Base-by-base conservation (phyloP, 2,888 invertebrate species). In the Dasysyrphus albostriatus region DNA sequence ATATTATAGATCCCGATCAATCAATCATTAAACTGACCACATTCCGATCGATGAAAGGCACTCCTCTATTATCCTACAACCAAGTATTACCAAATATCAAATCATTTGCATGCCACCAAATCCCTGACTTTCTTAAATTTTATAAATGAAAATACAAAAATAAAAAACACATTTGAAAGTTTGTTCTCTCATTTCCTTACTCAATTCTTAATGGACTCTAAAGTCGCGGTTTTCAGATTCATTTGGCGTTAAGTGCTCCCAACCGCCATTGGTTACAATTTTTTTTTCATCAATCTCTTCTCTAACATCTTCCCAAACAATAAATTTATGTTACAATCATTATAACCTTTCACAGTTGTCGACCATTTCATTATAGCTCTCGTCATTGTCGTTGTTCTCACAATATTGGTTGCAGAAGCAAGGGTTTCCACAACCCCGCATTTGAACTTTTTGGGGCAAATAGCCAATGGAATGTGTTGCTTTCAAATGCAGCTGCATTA, bases 391-490 rank as follows among this genome's bases (percentile, higher is more conserved):
- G 19, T 24, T 61, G 14, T 7, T 47, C 7, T 51, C 16, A 39
- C 49, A 24, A 42, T 63, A 19, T n/a, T 39, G 8, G 12, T 47
- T 47, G 16, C 16, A 14, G n/a, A 47, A 47, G 16, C n/a, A 44
- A 6, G 32, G 10, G 10, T 14, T 12, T n/a, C 24, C 12, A 0
- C 12, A 7, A 39, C 5, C 16, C 42, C 44, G 44, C 44, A 44
- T 14, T 63, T 19, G 54, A 29, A 6, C 9, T 29, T n/a, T 44
- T 14, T 14, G 34, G 63, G 39, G 37, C 39, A 61, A 80, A 84
- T 76, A 76, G 84, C 80, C 80, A 72, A 80, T 79, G 65, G 75
- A 80, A 63, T 84, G 70, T 76, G 75, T 72, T 58, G 59, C 51
- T 70, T 72, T 47, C 54, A 47, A 84, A 84, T 70, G 76, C 75